These are phyloP conservation scores for Eubasilissa regina DNA, from an alignment of 1,140 invertebrate species.

Conservation along the genomic window DNA sequence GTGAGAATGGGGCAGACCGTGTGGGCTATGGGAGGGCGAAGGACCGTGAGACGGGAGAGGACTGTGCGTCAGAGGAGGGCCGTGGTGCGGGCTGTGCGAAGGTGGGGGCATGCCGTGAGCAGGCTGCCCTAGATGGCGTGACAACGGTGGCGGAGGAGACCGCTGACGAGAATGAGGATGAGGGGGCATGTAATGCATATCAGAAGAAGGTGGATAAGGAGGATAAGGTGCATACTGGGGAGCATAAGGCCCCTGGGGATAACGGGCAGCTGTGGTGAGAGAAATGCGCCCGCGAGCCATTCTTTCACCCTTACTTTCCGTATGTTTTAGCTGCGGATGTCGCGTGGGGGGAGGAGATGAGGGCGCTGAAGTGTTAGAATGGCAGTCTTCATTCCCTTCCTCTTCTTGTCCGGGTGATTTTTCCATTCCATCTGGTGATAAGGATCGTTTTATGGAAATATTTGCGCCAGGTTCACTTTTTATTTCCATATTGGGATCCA, in stretches of 20 bases:
- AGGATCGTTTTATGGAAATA: slow-evolving; percentile 48
- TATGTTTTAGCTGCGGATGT: slow-evolving; percentile 63
- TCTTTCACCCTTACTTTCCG: slow-evolving; percentile 64
- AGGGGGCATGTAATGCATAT: slow-evolving; percentile 47
- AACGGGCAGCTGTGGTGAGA: slow-evolving; percentile 62
- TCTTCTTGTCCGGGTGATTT: slow-evolving; percentile 67
- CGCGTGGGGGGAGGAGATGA: slow-evolving; percentile 37
- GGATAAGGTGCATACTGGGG: slow-evolving; percentile 69
- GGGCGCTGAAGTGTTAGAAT: slow-evolving; percentile 57
- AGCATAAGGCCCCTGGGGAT: slow-evolving; percentile 68
- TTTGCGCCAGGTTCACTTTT: slow-evolving; percentile 22
- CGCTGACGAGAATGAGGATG: slow-evolving; percentile 22
- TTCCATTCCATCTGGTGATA: slow-evolving; percentile 60
- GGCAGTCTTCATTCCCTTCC: slow-evolving; percentile 59
- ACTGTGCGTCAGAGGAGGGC: neutral
- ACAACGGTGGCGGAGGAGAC: slow-evolving; percentile 4
- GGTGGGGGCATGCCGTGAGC: neutral
- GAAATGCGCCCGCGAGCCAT: slow-evolving; percentile 58
- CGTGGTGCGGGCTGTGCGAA: slow-evolving; percentile 15
- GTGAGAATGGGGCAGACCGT: slow-evolving; percentile 7
- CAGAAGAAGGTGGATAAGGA: slow-evolving; percentile 65
- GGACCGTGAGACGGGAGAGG: neutral
- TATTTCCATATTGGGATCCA: slow-evolving; percentile 11
- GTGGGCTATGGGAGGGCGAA: neutral
- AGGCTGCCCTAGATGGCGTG: slow-evolving; percentile 2